phyloP scores from a whole-genome alignment of 2,113 vertebrate species.

The Tylochromis polylepis region DNA sequence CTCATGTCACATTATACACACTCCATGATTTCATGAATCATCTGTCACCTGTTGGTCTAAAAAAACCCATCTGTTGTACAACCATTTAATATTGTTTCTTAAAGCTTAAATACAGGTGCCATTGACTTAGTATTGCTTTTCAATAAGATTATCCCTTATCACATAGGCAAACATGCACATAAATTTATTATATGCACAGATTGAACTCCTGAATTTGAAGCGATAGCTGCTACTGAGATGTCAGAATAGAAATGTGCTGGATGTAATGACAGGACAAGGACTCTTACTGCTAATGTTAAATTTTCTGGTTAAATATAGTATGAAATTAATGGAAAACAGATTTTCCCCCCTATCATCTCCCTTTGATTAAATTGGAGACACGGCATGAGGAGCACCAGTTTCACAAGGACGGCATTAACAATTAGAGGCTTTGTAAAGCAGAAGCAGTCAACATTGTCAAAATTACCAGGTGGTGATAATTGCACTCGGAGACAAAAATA shows the following conservation, averaged over 20 bases:
- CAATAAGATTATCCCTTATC: not conserved
- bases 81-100: not conserved
- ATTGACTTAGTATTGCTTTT: not conserved
- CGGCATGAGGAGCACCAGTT: not conserved
- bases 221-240: not conserved
- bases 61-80: not conserved
- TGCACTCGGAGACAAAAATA: slow-evolving; percentile 49
- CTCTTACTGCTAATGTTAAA: not conserved
- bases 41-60: not conserved
- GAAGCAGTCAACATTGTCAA: slow-evolving; percentile 46
- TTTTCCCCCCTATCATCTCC: not conserved
- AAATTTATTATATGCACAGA: not conserved
- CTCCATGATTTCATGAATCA: not conserved
- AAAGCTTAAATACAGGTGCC: not conserved
- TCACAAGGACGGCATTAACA: slow-evolving; percentile 11
- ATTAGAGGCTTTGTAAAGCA: slow-evolving; percentile 22
- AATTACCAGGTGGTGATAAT: slow-evolving; percentile 64
- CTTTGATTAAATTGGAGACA: not conserved
- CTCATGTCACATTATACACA: not conserved
- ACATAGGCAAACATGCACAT: not conserved
- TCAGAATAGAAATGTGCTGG: not conserved
- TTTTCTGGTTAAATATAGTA: not conserved
- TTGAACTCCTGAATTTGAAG: not conserved
- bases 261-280: not conserved
- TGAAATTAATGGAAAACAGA: slow-evolving; percentile 26